phyloP scores from a whole-genome alignment of 2,113 vertebrate species.

The Salminus brasiliensis region DNA sequence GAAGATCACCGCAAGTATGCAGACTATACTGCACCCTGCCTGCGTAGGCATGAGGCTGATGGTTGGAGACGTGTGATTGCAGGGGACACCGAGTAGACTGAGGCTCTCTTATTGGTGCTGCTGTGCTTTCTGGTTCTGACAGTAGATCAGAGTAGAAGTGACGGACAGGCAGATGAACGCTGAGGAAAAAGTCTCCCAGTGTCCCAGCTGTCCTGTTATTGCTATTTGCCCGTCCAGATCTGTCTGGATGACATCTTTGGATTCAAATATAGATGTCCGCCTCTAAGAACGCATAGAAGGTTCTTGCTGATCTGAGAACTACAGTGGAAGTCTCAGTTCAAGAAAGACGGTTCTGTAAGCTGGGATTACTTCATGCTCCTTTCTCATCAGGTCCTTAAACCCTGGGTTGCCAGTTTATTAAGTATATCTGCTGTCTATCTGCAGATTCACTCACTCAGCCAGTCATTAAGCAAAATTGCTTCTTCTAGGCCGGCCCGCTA shows the following conservation, averaged over 20 bases:
- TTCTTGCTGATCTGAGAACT: too few relatives aligned
- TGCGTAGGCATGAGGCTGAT: constrained; percentile 3
- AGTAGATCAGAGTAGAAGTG: constrained; percentile 7
- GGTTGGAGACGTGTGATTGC: background rate
- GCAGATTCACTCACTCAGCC: too few relatives aligned
- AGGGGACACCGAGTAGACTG: background rate
- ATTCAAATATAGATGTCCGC: background rate
- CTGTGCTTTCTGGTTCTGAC: background rate
- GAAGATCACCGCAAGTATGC: background rate
- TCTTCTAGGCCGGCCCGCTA: too few relatives aligned
- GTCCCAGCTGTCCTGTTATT: too few relatives aligned
- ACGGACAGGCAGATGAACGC: background rate
- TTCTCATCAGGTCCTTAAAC: too few relatives aligned
- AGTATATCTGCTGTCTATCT: too few relatives aligned
- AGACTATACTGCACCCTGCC: background rate
- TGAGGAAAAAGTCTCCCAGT: background rate
- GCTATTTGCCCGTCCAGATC: background rate
- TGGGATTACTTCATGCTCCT: too few relatives aligned
- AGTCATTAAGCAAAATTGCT: too few relatives aligned
- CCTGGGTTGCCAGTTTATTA: too few relatives aligned
- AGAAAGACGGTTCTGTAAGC: too few relatives aligned
- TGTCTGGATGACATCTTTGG: background rate
- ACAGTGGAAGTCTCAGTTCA: too few relatives aligned
- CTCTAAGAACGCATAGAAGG: background rate
- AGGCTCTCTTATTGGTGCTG: background rate